phyloP scores from a whole-genome alignment of 2,797 vertebrate genomes.

The Euphonia xanthogaster region DNA sequence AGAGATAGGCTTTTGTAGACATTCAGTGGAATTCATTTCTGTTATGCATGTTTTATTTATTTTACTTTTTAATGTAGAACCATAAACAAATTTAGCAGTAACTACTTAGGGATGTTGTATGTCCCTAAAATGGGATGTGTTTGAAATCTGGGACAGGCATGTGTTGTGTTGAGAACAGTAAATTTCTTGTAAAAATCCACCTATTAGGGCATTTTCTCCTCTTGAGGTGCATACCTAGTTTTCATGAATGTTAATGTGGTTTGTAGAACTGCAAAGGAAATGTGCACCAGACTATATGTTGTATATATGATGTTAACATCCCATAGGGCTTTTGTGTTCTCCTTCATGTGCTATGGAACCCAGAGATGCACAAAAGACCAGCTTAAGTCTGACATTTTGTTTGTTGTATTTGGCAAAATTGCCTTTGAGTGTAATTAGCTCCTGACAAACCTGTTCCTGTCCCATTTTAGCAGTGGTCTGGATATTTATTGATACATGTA shows the following conservation, averaged over 20 bases:
- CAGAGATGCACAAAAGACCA: neutral
- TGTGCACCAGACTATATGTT: neutral
- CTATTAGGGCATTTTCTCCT: neutral
- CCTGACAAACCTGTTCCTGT: neutral
- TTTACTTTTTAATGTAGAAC: neutral
- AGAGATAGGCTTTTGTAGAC: neutral
- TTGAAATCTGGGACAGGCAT: constrained; percentile 15
- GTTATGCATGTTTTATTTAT: neutral
- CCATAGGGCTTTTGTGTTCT: neutral
- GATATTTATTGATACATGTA: neutral
- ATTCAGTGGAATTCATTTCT: neutral
- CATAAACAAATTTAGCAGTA: neutral
- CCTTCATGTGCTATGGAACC: neutral
- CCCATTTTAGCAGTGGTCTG: neutral
- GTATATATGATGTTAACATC: neutral
- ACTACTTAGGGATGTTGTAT: constrained; percentile 4
- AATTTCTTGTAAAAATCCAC: constrained; percentile 34
- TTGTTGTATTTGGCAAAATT: neutral
- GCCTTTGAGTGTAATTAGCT: neutral
- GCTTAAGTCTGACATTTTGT: neutral
- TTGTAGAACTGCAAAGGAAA: neutral
- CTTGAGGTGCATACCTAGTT: constrained; percentile 6
- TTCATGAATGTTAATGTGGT: constrained; percentile 29
- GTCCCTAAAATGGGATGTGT: neutral
- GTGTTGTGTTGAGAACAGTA: constrained; percentile 7